phyloP scores from a whole-genome alignment of 2,797 vertebrate genomes.

The Tinamus major region DNA sequence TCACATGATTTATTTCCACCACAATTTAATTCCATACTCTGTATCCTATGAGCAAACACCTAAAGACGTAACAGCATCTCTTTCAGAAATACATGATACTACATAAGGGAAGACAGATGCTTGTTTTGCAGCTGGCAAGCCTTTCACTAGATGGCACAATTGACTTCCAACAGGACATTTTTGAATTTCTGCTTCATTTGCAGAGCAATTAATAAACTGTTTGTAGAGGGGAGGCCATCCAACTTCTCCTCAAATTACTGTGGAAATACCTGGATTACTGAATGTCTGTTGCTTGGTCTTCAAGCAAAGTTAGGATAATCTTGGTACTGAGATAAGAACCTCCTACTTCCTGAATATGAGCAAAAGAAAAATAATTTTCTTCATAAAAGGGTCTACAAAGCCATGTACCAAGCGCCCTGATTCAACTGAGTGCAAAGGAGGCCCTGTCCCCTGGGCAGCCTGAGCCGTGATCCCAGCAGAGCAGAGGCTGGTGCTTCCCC shows the following conservation, averaged over 20 bases:
- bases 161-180: not conserved
- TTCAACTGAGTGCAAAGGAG: rapidly evolving
- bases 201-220: not conserved
- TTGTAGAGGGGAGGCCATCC: not conserved
- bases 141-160: constrained; percentile 69
- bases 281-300: not conserved
- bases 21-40: not conserved
- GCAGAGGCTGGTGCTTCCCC: not conserved
- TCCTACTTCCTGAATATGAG: not conserved
- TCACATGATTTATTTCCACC: not conserved
- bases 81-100: not conserved
- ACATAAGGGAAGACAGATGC: rapidly evolving
- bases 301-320: not conserved
- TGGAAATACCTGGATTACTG: not conserved
- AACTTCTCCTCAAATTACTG: not conserved
- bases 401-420: not conserved
- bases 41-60: not conserved
- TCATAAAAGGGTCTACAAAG: not conserved
- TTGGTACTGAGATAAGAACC: rapidly evolving
- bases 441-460: too few relatives aligned
- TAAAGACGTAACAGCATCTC: not conserved
- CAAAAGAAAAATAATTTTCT: not conserved
- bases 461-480: not conserved
- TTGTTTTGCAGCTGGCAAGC: not conserved
- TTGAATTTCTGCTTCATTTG: not conserved